Base-by-base conservation (phyloP, 2,888 invertebrate genomes). In the Operophtera brumata region DNA sequence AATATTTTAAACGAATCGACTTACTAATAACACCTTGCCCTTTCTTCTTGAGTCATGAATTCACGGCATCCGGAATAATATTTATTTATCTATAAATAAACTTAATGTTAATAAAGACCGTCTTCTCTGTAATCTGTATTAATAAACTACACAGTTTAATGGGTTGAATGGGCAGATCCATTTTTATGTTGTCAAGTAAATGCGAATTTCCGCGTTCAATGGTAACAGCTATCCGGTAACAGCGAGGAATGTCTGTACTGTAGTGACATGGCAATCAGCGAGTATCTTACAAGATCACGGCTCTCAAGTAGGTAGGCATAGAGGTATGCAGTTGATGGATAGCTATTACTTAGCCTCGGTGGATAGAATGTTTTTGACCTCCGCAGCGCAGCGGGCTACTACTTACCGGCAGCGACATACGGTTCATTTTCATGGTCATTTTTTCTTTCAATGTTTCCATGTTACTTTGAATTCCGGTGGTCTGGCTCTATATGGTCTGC, bases 111-210 rank as follows among this genome's bases (percentile, higher is more conserved):
- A 54, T 57, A 61, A 60, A 57, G 56, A 66, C 54, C 49, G 55
- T 57, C 56, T 56, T 54, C 48, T 56, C 50, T 57, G 57, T 53
- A 61, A 61, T 59, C 57, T 60, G 50, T 58, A 54, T 43, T 60
- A 62, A 65, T 59, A 70, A 71, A 69, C 69, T 63, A 70, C 70
- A 71, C 71, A 70, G 65, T 66, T 75, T 64, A 66, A 48, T 66
- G 67, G 70, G 68, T 70, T 72, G 70, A 61, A 64, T 67, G 63
- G 65, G 68, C 66, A 67, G 65, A 68, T 73, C 69, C 65, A 65
- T 73, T 74, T 73, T 73, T 71, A 71, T 66, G 61, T 54, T 65
- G 65, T 63, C 66, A 66, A 57, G 64, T 66, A 59, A 57, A 63
- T 60, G 45, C 44, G 58, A 62, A 64, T 61, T 65, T 67, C 69